Evolutionary conservation across 2,797 vertebrate species (phyloP).

Genomic region (Streptopelia turtur): DNA sequence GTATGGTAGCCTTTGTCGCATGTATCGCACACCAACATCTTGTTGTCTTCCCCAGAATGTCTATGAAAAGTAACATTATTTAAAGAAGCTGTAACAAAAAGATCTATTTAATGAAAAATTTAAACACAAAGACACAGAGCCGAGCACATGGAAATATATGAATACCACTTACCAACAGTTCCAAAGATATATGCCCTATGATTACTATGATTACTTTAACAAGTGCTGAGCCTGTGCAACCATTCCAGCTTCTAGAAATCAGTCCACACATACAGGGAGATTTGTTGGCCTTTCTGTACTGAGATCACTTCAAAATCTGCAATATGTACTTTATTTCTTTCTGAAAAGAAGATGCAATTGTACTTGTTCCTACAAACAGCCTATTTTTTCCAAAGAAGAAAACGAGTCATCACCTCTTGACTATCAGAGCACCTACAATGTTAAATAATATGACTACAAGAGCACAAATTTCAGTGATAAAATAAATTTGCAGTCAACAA

Average conservation of each 20-base stretch:
- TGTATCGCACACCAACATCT: conserved; percentile 98
- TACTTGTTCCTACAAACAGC: not conserved
- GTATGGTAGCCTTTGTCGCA: conserved; percentile 99
- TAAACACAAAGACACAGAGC: not conserved
- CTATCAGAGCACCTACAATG: not conserved
- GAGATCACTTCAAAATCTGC: not conserved
- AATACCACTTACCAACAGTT: not conserved
- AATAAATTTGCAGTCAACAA: not conserved
- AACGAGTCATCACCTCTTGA: not conserved
- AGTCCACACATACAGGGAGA: fast-evolving
- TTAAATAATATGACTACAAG: not conserved
- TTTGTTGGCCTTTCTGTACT: not conserved
- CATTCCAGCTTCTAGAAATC: not conserved
- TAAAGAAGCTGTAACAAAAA: not conserved
- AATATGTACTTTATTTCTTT: not conserved
- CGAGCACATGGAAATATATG: not conserved
- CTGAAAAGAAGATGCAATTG: not conserved
- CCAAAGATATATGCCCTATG: not conserved
- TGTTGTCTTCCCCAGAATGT: conserved; percentile 98
- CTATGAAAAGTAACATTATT: conserved; percentile 75
- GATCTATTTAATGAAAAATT: not conserved
- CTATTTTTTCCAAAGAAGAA: not conserved
- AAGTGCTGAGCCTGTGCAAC: not conserved
- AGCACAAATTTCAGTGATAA: not conserved
- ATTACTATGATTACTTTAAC: not conserved